Base-by-base conservation (phyloP, 1,140 invertebrate genomes). In the Spodoptera frugiperda region DNA sequence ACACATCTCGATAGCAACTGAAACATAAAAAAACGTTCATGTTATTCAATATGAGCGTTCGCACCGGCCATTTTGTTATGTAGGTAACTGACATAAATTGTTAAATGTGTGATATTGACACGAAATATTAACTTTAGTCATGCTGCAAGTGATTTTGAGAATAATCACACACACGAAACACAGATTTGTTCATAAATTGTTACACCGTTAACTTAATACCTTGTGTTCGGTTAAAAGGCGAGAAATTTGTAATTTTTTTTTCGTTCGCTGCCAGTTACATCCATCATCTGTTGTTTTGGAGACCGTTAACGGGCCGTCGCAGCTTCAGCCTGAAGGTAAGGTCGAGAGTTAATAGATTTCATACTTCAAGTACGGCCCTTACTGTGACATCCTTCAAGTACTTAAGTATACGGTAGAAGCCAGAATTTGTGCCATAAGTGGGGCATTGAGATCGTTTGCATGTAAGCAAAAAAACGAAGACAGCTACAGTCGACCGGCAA, bases 221-320 rank as follows among this genome's bases (percentile, higher is more conserved):
- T 59, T 61, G 48, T 83, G 68, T 83, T 81, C 71, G 78, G 75
- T 76, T 87, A 89, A 88, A 84, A 84, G 78, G 84, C 83, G 85
- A 81, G 84, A 89, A 89, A 91, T 88, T 84, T 78, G 81, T 88
- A 86, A 86, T 87, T 87, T 89, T 85, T 80, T 88, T 78, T 6
- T 61, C n/a, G n/a, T n/a, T 79, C 46, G 72, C 49, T 65, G 59
- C 25, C 67, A 79, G 49, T 77, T 79, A 78, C 73, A 81, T 82
- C 78, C 76, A 79, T 78, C 78, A 80, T 71, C 25, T 46, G 59
- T 44, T 63, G 54, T 73, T 77, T 77, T 77, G 33, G 54, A 75
- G 75, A 80, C 78, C 81, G 83, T 86, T 87, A 82, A 75, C 72
- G 59, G 57, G 21, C 25, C 46, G n/a, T 61, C 57, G 33, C 48